phyloP scores from a whole-genome alignment of 2,888 invertebrate species.

The Sesia apiformis region DNA sequence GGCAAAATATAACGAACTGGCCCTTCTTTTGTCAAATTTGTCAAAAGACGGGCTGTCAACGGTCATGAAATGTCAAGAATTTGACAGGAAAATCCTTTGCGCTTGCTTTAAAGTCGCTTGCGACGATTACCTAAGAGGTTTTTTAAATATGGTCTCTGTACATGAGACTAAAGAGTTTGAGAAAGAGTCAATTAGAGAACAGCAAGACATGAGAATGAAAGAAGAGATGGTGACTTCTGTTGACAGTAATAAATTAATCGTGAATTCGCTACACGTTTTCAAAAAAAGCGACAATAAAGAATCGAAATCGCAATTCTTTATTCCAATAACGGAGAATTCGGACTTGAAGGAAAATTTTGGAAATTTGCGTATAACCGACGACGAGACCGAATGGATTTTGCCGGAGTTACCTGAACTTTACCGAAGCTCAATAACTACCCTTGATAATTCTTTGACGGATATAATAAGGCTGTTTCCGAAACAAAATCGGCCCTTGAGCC shows the following conservation, averaged over 20 bases:
- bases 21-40: conserved; percentile 40
- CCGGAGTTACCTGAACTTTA: conserved; percentile 56
- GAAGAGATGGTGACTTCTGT: conserved; percentile 53
- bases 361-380: conserved; percentile 50
- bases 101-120: conserved; percentile 67
- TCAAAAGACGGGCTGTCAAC: conserved; percentile 50
- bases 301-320: conserved; percentile 66
- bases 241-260: conserved; percentile 58
- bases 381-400: conserved; percentile 41
- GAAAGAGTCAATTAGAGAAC: conserved; percentile 38
- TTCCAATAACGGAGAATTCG: conserved; percentile 51
- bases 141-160: conserved; percentile 38
- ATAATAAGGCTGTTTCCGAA: conserved; percentile 59
- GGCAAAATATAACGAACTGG: conserved; percentile 42
- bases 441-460: conserved; percentile 54
- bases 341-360: conserved; percentile 48
- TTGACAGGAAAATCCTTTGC: conserved; percentile 64
- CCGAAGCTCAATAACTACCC: conserved; percentile 28
- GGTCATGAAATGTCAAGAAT: conserved; percentile 61
- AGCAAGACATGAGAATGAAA: conserved; percentile 27
- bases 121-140: conserved; percentile 57
- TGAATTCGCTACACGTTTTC: conserved; percentile 55
- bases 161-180: conserved; percentile 52
- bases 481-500: conserved; percentile 61
- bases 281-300: conserved; percentile 58